Evolutionary conservation across 2,113 vertebrate genomes (phyloP).

Genomic region (Oncorhynchus clarkii): DNA sequence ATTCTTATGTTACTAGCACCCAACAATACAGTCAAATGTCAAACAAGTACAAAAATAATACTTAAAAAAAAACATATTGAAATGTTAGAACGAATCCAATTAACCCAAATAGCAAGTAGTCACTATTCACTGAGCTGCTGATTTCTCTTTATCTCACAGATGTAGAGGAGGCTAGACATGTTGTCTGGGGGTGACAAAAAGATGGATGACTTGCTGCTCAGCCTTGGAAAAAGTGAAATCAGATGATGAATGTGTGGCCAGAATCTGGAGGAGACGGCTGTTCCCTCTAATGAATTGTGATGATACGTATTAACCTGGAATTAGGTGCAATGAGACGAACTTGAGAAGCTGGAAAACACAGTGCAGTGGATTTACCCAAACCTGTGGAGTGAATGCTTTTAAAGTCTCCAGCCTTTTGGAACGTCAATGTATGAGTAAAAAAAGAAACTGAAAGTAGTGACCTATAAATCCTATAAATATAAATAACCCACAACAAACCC

Average conservation of each 20-base stretch:
- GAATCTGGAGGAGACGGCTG: not conserved
- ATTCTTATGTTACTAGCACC: too few species aligned
- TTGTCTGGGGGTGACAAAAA: not conserved
- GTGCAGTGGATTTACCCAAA: not conserved
- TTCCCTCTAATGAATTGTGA: not conserved
- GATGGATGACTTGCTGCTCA: conserved; percentile 2
- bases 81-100: too few species aligned
- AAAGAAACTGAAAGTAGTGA: not conserved
- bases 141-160: not conserved
- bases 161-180: not conserved
- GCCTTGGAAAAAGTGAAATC: not conserved
- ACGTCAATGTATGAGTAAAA: not conserved
- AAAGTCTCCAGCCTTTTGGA: not conserved
- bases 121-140: not conserved
- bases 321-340: not conserved
- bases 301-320: not conserved
- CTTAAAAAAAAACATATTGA: too few species aligned
- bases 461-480: not conserved
- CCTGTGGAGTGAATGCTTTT: not conserved
- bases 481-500: not conserved
- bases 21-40: too few species aligned
- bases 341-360: not conserved
- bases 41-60: too few species aligned
- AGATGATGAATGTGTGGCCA: not conserved
- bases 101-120: not conserved